Base-by-base conservation (phyloP, 2,888 invertebrate species). In the Glaucopsyche alexis region DNA sequence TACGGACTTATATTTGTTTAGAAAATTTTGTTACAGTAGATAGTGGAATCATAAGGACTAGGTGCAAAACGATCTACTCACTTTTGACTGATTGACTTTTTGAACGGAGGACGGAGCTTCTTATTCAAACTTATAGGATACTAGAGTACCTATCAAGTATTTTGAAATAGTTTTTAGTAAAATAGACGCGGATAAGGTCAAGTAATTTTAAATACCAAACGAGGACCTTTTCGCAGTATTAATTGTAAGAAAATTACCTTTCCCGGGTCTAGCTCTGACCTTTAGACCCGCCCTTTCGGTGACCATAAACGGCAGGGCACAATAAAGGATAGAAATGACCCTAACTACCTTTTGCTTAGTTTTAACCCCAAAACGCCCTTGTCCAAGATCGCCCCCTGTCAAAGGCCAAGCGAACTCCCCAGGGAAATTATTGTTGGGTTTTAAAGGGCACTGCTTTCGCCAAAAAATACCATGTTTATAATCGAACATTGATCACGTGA, bases 361-460 rank as follows among this genome's bases (percentile, higher is more conserved):
- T 90, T 88, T 89, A 87, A 84, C 85, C 80, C 81, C 80, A 82
- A 82, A 83, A 85, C 87, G 82, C 87, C 90, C 87, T 85, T 87
- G 93, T 88, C 92, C 91, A 88, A 83, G 83, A 83, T 84, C 85
- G 85, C 91, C 92, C 72, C 91, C 90, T 85, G 89, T 88, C 90
- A 91, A 91, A 90, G 89, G 89, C 88, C 88, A 90, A 84, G 79
- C 83, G 80, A 79, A 82, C 82, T 85, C 93, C 87, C 93, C 72
- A 78, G 93, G 93, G 93, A 93, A 93, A 93, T 93, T 91, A 93
- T 93, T 90, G 92, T 90, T 89, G 89, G 93, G 93, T 91, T 93
- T 93, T 93, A 93, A 93, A 93, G 93, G 93, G 92, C 91, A 90
- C 84, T 87, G 87, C 90, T 90, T 88, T 87, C 87, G 87, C 82